Evolutionary conservation across 1,140 invertebrate species (phyloP).

Genomic region (Drosophila subpulchrella): DNA sequence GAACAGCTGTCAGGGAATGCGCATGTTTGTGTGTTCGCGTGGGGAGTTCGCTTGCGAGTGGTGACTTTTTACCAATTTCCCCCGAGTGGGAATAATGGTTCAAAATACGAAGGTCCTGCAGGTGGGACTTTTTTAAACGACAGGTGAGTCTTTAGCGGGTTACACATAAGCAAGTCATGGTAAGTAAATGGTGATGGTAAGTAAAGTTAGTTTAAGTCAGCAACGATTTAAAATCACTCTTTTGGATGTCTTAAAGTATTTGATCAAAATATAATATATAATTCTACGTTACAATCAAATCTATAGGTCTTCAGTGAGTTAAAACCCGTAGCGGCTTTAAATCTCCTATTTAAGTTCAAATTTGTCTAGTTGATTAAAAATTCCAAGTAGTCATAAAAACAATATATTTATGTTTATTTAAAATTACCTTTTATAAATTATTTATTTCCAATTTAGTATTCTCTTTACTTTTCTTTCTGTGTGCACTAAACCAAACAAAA

Average conservation of each 20-base stretch:
- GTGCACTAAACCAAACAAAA: neutral
- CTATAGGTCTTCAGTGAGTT: too few species aligned
- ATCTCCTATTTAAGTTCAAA: too few species aligned
- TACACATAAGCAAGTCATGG: neutral
- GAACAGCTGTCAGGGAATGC: conserved; percentile 61
- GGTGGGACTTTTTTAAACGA: conserved; percentile 2
- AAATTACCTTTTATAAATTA: neutral
- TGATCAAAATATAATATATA: too few species aligned
- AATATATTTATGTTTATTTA: too few species aligned
- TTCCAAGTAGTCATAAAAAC: too few species aligned
- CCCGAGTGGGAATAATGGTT: neutral
- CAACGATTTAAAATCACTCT: too few species aligned
- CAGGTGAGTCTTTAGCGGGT: neutral
- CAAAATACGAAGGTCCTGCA: neutral
- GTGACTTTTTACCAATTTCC: conserved; percentile 17
- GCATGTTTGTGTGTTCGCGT: conserved; percentile 54
- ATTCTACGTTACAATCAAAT: too few species aligned
- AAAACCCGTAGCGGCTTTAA: too few species aligned
- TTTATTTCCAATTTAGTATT: neutral
- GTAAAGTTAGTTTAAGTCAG: neutral
- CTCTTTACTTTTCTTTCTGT: neutral
- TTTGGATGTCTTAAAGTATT: too few species aligned
- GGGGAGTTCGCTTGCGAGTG: conserved; percentile 11
- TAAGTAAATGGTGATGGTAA: too few species aligned
- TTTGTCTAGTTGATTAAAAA: too few species aligned